Base-by-base conservation (phyloP, 2,113 vertebrate species). In the Hylia prasina region DNA sequence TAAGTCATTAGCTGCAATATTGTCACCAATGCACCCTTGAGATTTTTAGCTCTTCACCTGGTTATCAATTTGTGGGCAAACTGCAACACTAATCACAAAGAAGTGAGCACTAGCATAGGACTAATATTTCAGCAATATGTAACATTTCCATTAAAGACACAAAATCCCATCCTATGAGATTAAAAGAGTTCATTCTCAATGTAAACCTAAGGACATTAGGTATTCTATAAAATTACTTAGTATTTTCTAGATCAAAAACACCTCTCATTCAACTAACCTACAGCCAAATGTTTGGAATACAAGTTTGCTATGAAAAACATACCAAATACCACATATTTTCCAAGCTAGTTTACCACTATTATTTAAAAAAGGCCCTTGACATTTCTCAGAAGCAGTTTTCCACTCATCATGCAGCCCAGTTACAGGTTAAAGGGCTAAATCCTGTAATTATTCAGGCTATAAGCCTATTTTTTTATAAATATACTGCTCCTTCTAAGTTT, bases 51-150 rank as follows among this genome's bases (percentile, higher is more conserved):
- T 97, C 75, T 98, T 98, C 77, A 98, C 96, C 60, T 98, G 97
- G 48, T 98, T 97, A 82, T 98, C 97, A 91, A 94, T 98, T 94
- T 95, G 72, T 97, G 95, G 58, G 97, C 98, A 96, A 98, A 98
- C 90, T 98, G 87, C 68, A 97, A 97, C 63, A 84, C 51, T 70
- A 90, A 91, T 66, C 6, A 66, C 10, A n/a, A 80, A 73, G 85
- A 12, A 84, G 28, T 20, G 8, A 31, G 37, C 27, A 72, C 5
- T 31, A 40, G n/a, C 30, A 40, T 30, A 53, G 53, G 25, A 42
- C 51, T 66, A 84, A 18, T 11, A 70, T 18, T 64, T 48, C 61
- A 70, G 60, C 13, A 61, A 44, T 23, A 40, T 7, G 37, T 7
- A 53, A 3, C 7, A 30, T 8, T 57, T 65, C 13, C 15, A 65